Base-by-base conservation (phyloP, 2,888 invertebrate species). In the Pelosia muscerda region DNA sequence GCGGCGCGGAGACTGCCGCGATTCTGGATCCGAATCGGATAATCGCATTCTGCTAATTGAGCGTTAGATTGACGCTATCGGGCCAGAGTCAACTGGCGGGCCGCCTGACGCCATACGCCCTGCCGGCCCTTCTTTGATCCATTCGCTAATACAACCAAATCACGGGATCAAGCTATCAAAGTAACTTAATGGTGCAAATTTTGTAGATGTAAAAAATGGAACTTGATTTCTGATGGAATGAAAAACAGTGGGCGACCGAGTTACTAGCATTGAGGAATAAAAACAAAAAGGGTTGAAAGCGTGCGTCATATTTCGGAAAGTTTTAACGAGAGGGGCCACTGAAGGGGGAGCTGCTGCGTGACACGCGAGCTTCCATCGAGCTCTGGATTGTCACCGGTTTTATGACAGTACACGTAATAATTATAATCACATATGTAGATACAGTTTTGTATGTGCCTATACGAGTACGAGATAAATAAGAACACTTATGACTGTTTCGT, bases 31-130 rank as follows among this genome's bases (percentile, higher is more conserved):
- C 90, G 88, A 92, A 93, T 92, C 92, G 90, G 93, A 94, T 95
- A 95, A 94, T 94, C 93, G 93, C 91, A 92, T 94, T 93, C 90
- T 87, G 86, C 88, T 95, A 95, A 95, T 95, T 94, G 94, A 94
- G 93, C 92, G 93, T 93, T 92, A 92, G 94, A 95, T 93, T 95
- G 94, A 94, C 93, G 92, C 91, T 94, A 94, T 94, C 94, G 88
- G 88, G 87, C 84, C 85, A 82, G 85, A 85, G 84, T 78, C 83
- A 83, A 82, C 84, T 82, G 84, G 78, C 76, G 71, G 69, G 71
- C 76, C 74, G 76, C 79, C 79, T 74, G 77, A 77, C 77, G 79
- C 79, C 60, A 63, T 59, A 63, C 58, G 77, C 81, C 63, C 77
- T 38, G 71, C 81, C 78, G 77, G 63, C 80, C 69, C 78, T 72